Evolutionary conservation across 2,888 invertebrate genomes (phyloP).

Genomic region (Lingula anatina): DNA sequence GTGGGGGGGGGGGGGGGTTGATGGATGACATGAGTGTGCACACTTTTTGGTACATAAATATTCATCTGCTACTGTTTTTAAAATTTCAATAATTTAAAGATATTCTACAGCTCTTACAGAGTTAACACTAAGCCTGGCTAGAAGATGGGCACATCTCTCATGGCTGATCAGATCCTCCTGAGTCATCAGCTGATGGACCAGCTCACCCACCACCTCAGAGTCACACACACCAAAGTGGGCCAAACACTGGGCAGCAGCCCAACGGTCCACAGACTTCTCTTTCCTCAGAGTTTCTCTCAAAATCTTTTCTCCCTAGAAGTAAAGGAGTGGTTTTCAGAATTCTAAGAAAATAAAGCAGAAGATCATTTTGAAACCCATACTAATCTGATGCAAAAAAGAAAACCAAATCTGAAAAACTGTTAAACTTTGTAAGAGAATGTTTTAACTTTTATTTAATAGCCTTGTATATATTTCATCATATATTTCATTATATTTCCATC

Average conservation of each 20-base stretch:
- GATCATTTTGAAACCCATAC: background rate
- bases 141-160: constrained; percentile 39
- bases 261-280: constrained; percentile 40
- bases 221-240: constrained; percentile 47
- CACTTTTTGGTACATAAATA: too few species aligned
- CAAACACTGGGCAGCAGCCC: constrained; percentile 50
- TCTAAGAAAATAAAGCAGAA: background rate
- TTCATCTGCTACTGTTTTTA: too few species aligned
- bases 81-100: background rate
- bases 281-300: constrained; percentile 29
- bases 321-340: background rate
- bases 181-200: constrained; percentile 41
- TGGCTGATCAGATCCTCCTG: constrained; percentile 44
- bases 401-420: too few species aligned
- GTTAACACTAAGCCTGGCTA: constrained; percentile 40
- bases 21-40: too few species aligned
- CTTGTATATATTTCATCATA: too few species aligned
- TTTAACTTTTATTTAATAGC: too few species aligned
- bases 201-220: constrained; percentile 46
- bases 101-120: constrained; percentile 30
- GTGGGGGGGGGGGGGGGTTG: too few species aligned
- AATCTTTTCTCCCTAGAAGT: constrained; percentile 33
- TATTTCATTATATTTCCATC: too few species aligned
- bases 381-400: too few species aligned
- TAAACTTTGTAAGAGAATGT: too few species aligned